Evolutionary conservation across 2,113 vertebrate species (phyloP).

Genomic region (Apus apus): DNA sequence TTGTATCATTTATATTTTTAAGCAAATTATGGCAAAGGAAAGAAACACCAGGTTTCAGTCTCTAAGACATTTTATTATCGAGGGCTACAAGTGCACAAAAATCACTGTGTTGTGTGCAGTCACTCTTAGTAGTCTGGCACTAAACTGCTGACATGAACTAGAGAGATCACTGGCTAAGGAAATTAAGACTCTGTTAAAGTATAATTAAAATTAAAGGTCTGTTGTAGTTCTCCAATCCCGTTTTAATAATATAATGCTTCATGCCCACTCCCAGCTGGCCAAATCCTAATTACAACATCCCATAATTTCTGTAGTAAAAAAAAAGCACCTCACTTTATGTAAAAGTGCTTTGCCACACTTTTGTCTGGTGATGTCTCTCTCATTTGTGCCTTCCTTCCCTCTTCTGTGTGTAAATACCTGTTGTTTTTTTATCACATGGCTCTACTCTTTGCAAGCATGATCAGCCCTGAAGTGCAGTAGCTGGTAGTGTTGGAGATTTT

Average conservation of each 20-base stretch:
- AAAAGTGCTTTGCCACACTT: not conserved
- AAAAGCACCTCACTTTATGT: not conserved
- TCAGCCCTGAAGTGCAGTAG: not conserved
- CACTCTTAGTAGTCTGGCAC: not conserved
- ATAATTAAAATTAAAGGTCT: slow-evolving; percentile 38
- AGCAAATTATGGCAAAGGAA: not conserved
- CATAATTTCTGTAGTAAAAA: not conserved
- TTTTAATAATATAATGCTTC: slow-evolving; percentile 9
- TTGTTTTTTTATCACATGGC: not conserved
- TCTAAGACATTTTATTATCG: not conserved
- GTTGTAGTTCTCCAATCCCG: not conserved
- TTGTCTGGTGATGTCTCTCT: not conserved
- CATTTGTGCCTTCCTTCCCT: not conserved
- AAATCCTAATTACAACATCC: slow-evolving; percentile 37
- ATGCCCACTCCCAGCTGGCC: slow-evolving; percentile 20
- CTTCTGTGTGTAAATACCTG: not conserved
- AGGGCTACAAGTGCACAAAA: not conserved
- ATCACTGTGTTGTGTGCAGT: not conserved
- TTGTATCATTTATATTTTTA: not conserved
- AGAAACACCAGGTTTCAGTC: not conserved
- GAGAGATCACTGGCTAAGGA: not conserved
- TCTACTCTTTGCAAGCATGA: not conserved
- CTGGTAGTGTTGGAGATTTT: not conserved
- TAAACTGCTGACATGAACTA: not conserved
- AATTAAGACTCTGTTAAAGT: not conserved